These are phyloP conservation scores for Colinus virginianus DNA, from an alignment of 2,113 vertebrate species.

Conservation along the genomic window DNA sequence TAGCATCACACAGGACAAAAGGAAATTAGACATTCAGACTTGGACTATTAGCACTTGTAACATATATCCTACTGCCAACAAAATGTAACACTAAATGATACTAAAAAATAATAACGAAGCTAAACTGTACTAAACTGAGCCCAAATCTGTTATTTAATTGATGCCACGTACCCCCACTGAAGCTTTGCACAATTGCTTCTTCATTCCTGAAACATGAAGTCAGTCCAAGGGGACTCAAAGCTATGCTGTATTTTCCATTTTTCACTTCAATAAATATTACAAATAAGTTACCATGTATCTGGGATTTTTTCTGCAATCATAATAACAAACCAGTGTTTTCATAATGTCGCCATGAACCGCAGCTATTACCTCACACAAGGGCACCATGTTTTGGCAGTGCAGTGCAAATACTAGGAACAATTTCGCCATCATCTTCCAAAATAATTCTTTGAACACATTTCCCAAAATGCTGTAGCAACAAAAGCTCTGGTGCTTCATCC, in stretches of 20 bases:
- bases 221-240: constrained; percentile 40
- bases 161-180: neutral
- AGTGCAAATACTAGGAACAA: constrained; percentile 32
- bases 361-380: constrained; percentile 47
- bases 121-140: neutral
- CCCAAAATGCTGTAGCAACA: constrained; percentile 12
- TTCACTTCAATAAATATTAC: constrained; percentile 54
- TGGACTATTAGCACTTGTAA: neutral
- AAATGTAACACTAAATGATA: neutral
- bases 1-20: neutral
- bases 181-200: constrained; percentile 39
- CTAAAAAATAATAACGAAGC: neutral
- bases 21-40: neutral
- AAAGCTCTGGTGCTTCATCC: constrained; percentile 7
- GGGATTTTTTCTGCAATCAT: constrained; percentile 54
- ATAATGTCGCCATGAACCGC: constrained; percentile 16
- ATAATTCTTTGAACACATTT: constrained; percentile 1
- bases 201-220: constrained; percentile 29
- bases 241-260: constrained; percentile 31
- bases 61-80: neutral
- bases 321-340: constrained; percentile 45
- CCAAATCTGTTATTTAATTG: neutral
- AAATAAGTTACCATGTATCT: constrained; percentile 46
- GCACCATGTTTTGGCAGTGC: constrained; percentile 14
- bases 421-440: constrained; percentile 44